Evolutionary conservation across 23 tunicate genomes (phyloP).

Genomic region (Styela plicata): DNA sequence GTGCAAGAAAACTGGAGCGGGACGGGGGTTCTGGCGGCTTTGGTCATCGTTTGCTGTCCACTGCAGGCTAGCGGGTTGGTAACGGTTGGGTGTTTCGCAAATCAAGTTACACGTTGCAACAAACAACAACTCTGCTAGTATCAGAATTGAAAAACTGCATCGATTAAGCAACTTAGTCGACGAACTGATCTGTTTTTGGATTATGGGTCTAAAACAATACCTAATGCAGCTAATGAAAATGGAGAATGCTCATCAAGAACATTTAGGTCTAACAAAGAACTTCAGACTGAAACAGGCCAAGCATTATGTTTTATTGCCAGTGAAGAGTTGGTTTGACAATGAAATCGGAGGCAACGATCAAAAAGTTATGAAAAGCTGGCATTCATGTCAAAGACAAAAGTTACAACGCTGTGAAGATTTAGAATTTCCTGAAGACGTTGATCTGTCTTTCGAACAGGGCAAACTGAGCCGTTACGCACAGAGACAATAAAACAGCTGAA

Average conservation of each 20-base stretch:
- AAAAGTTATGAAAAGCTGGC: too few relatives aligned
- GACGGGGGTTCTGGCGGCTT: too few relatives aligned
- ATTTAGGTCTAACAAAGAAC: neutral
- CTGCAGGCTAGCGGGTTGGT: too few relatives aligned
- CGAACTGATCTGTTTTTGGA: too few relatives aligned
- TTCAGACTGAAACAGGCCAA: neutral
- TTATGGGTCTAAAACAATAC: neutral
- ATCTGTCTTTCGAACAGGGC: neutral
- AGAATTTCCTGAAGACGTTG: neutral
- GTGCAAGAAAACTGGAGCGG: too few relatives aligned
- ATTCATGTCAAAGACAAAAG: neutral
- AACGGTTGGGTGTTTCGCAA: too few relatives aligned
- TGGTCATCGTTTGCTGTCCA: too few relatives aligned
- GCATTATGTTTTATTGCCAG: neutral
- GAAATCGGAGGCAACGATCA: neutral
- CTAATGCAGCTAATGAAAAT: neutral
- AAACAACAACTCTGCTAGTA: too few relatives aligned
- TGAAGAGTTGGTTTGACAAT: neutral
- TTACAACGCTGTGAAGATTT: neutral
- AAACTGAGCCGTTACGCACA: neutral
- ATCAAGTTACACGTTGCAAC: too few relatives aligned
- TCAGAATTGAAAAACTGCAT: too few relatives aligned
- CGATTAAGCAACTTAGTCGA: too few relatives aligned
- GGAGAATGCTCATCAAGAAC: neutral
- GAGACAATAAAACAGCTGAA: too few relatives aligned